Conservation (phyloP, 1,140 invertebrate species). For the Tachypleus tridentatus region DNA sequence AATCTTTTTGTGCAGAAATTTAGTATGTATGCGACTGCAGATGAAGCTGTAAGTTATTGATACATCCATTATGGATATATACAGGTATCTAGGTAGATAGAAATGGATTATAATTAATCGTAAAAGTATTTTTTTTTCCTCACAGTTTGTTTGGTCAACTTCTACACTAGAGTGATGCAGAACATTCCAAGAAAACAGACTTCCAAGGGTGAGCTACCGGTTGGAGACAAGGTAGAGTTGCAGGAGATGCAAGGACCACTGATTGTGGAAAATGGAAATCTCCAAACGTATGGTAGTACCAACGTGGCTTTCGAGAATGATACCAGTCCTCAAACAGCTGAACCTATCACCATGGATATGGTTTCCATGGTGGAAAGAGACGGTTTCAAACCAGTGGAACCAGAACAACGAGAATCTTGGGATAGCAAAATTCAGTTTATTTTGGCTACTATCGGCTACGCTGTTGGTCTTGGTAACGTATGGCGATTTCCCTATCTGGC, state of each 20-base stretch:
- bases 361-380: constrained; percentile 38
- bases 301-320: constrained; percentile 70
- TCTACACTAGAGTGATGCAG: constrained; percentile 15
- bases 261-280: constrained; percentile 45
- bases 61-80: no score
- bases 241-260: constrained; percentile 67
- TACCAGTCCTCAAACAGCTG: constrained; percentile 34
- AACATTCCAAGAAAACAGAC: constrained; percentile 24
- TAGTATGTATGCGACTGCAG: no score
- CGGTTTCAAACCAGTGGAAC: constrained; percentile 42
- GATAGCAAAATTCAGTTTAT: constrained; percentile 85
- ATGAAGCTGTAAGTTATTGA: no score
- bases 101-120: no score
- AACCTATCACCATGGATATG: constrained; percentile 24
- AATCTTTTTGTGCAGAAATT: no score
- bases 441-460: constrained; percentile 78
- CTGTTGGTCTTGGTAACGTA: constrained; percentile 52
- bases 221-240: constrained; percentile 46
- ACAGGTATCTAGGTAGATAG: no score
- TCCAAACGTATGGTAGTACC: constrained; percentile 56
- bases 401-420: constrained; percentile 73
- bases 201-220: constrained; percentile 21
- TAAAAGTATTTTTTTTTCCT: no score
- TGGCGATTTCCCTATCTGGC: constrained; percentile 44
- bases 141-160: no score